Evolutionary conservation across 2,888 invertebrate species (phyloP).

Genomic region (Harpagoxenus sublaevis): DNA sequence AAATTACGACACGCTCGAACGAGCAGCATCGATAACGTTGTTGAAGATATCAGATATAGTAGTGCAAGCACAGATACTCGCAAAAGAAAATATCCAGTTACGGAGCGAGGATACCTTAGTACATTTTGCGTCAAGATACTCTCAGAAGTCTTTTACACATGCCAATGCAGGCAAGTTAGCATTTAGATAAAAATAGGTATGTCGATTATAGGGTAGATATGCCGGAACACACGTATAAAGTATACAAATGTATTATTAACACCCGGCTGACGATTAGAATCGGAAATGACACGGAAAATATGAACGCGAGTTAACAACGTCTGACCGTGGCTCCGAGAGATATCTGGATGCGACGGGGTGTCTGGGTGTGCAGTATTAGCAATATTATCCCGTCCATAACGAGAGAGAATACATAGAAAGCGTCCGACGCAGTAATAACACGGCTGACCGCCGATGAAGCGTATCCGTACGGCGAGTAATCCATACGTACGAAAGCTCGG

Average conservation of each 20-base stretch:
- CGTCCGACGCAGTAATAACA: constrained; percentile 39
- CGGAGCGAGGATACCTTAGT: neutral
- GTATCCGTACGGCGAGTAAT: constrained; percentile 33
- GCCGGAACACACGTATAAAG: neutral
- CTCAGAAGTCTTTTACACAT: neutral
- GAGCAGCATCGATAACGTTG: constrained; percentile 32
- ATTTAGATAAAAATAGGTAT: constrained; percentile 17
- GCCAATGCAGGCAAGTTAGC: neutral
- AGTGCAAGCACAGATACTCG: neutral
- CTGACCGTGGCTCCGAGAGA: constrained; percentile 12
- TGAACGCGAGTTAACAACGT: neutral
- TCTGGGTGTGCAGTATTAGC: neutral
- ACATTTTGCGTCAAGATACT: neutral
- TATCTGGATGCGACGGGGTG: constrained; percentile 15
- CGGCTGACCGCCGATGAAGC: constrained; percentile 32
- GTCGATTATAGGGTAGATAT: neutral
- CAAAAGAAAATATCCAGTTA: constrained; percentile 36
- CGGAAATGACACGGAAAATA: constrained; percentile 30
- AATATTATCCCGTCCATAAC: constrained; percentile 9
- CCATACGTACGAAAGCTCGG: constrained; percentile 40
- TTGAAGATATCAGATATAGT: constrained; percentile 6
- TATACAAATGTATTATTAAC: constrained; percentile 33
- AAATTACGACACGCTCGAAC: constrained; percentile 47
- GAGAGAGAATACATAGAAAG: constrained; percentile 20
- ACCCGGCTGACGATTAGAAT: constrained; percentile 18